Evolutionary conservation across 2,888 invertebrate species (phyloP), one percentile per base, ranked within the genome.

Genomic region (Troilus luridus): DNA sequence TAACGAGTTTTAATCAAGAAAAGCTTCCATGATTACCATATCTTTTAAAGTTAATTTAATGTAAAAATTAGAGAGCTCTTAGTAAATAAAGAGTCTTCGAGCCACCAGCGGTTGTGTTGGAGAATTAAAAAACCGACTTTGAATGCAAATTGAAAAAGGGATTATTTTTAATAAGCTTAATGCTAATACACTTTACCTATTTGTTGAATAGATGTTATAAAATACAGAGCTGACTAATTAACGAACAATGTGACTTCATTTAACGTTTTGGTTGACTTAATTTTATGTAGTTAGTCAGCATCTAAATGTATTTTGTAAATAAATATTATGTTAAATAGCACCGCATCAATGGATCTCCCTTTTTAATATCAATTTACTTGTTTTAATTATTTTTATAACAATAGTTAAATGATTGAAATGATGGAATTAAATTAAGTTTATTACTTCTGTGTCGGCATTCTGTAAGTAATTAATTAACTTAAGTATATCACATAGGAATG

Each of bases 31-130:
- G 41, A 41, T 77, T 77, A 19, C 17, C 72, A 77, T 77, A 77
- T 77, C 72, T 19, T 77, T 77, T 17, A 12, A 77, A 41, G 41
- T 77, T 77, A 77, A 77, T 77, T 77, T 77, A 77, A 77, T 77
- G 72, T 77, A 27, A 77, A 41, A 41, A 77, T 77, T 77, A 41
- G 27, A 77, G 41, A 24, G 72, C 41, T 77, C 72, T 77, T 41
- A n/a, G 17, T 77, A 77, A 77, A 77, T 77, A 77, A 72, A 27
- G 27, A 0, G 8, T 77, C 17, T 77, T 77, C 41, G 41, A 77
- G 0, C 72, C 24, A 27, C 17, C 72, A 41, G 72, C 41, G 41
- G 8, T 27, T 17, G 72, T 41, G 41, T 41, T 41, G 2, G 19
- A 41, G 19, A 27, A 17, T 27, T 24, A 19, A 77, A 77, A 41